Evolutionary conservation across 2,888 invertebrate genomes (phyloP).

Genomic region (Eristalis tenax): DNA sequence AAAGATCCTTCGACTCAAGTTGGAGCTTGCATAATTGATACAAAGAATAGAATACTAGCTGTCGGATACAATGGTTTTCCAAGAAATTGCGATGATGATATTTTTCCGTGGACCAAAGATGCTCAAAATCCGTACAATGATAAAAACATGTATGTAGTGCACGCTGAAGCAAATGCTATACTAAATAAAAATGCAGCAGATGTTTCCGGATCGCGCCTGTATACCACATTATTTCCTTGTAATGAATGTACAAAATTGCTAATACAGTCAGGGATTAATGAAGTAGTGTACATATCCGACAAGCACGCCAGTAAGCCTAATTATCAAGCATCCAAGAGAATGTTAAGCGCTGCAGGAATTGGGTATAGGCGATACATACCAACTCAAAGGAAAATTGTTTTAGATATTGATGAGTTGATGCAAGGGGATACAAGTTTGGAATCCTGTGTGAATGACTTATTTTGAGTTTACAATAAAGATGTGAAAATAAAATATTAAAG

Average conservation of each 20-base stretch:
- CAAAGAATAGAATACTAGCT: conserved; percentile 92
- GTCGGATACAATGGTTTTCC: conserved; percentile 99
- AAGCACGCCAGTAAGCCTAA: conserved; percentile 87
- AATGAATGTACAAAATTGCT: conserved; percentile 99
- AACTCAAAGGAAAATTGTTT: conserved; percentile 84
- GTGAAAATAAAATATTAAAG: no score
- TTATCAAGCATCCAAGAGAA: conserved; percentile 89
- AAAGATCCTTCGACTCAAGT: conserved; percentile 97
- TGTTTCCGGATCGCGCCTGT: conserved; percentile 90
- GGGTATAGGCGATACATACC: conserved; percentile 86
- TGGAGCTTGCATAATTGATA: conserved; percentile 96
- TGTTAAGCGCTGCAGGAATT: conserved; percentile 91
- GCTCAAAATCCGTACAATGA: conserved; percentile 84
- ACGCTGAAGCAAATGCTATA: conserved; percentile 99
- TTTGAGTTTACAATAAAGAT: neutral
- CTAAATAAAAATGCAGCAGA: conserved; percentile 92
- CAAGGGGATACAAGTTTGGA: conserved; percentile 74
- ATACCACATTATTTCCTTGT: conserved; percentile 96
- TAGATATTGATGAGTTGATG: conserved; percentile 83
- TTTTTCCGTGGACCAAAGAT: conserved; percentile 93
- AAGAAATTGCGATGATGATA: conserved; percentile 91
- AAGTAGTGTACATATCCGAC: conserved; percentile 91
- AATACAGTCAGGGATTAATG: conserved; percentile 94
- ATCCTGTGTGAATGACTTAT: neutral
- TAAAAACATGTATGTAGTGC: conserved; percentile 96